Conservation (phyloP, 1,140 invertebrate genomes). For the Dendrolimus kikuchii region DNA sequence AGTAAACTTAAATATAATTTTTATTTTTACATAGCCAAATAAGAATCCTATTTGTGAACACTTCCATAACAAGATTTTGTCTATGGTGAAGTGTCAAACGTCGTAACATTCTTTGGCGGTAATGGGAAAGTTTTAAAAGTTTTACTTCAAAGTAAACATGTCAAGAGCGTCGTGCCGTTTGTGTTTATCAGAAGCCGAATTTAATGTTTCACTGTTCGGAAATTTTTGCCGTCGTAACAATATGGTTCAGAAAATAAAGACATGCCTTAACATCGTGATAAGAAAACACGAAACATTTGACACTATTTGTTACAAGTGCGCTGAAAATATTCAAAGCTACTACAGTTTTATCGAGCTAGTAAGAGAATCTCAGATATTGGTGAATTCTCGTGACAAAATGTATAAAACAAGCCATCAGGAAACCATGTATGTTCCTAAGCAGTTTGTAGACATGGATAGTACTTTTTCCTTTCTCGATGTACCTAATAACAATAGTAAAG, state of each 20-base stretch:
- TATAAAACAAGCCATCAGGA: slow-evolving; percentile 28
- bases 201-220: slow-evolving; percentile 50
- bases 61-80: no score
- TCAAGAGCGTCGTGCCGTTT: slow-evolving; percentile 46
- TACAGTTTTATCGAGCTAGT: slow-evolving; percentile 45
- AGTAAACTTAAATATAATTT: slow-evolving; percentile 15
- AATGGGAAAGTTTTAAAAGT: no score
- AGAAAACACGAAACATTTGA: slow-evolving; percentile 40
- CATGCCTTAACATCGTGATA: slow-evolving; percentile 46
- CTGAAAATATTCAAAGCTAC: slow-evolving; percentile 48
- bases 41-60: background rate
- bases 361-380: slow-evolving; percentile 42
- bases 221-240: slow-evolving; percentile 40
- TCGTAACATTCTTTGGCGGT: no score
- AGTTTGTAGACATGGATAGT: slow-evolving; percentile 47
- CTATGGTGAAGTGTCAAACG: no score
- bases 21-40: slow-evolving; percentile 2
- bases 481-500: slow-evolving; percentile 35
- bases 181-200: slow-evolving; percentile 51
- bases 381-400: slow-evolving; percentile 12
- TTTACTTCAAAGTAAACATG: slow-evolving; percentile 37
- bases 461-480: slow-evolving; percentile 51
- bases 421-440: slow-evolving; percentile 47
- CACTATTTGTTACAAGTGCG: slow-evolving; percentile 56
- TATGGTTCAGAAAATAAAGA: slow-evolving; percentile 53